These are phyloP conservation scores for Eriocheir sinensis DNA, from an alignment of 1,140 invertebrate genomes.

Conservation along the genomic window DNA sequence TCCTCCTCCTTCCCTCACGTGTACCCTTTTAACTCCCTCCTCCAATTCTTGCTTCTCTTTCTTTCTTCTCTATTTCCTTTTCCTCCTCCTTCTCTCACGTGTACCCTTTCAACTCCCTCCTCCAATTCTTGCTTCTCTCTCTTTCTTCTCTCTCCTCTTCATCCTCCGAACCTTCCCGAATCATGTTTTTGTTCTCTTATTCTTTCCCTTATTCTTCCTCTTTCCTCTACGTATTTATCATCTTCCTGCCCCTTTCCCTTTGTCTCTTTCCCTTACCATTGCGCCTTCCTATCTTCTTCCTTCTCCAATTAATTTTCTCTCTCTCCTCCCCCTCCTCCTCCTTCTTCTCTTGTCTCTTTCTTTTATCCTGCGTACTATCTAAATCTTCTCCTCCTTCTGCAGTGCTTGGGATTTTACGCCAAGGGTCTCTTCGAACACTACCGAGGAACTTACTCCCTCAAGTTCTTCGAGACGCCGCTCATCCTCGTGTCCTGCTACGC, in stretches of 20 bases:
- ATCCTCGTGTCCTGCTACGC: constrained; percentile 68
- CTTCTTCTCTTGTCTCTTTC: background rate
- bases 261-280: background rate
- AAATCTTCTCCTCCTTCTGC: background rate
- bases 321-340: background rate
- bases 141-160: background rate
- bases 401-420: constrained; percentile 73
- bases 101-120: too few species aligned
- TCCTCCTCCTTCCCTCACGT: background rate
- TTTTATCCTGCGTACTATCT: background rate
- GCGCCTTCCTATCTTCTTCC: too few species aligned
- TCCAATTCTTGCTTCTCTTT: background rate
- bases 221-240: too few species aligned
- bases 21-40: background rate
- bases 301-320: background rate
- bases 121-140: background rate
- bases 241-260: background rate
- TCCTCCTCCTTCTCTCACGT: background rate
- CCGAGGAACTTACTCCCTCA: constrained; percentile 56
- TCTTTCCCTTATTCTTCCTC: background rate
- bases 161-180: too few species aligned
- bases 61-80: background rate
- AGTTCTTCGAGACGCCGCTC: constrained; percentile 69
- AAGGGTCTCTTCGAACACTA: constrained; percentile 65
- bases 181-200: too few species aligned